Evolutionary conservation across 2,888 invertebrate genomes (phyloP).

Genomic region (Watsonalla cultraria): DNA sequence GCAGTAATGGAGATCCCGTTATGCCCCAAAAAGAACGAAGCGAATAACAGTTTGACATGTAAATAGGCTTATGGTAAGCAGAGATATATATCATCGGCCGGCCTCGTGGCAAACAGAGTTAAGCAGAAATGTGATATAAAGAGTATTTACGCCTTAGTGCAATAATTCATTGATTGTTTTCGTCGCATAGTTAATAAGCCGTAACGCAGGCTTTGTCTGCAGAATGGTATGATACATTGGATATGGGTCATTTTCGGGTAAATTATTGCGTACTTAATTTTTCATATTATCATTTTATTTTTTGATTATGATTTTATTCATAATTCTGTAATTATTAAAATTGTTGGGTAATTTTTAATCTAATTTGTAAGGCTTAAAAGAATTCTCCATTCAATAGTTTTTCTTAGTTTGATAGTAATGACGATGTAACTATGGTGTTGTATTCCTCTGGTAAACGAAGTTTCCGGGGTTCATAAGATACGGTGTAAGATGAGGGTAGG

Average conservation of each 20-base stretch:
- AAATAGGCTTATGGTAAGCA: not conserved
- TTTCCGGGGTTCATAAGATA: too few species aligned
- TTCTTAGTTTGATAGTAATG: too few species aligned
- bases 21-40: too few species aligned
- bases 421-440: too few species aligned
- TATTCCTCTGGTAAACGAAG: too few species aligned
- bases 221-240: conserved; percentile 19
- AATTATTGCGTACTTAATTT: not conserved
- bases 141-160: conserved; percentile 33
- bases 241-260: not conserved
- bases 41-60: not conserved
- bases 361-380: too few species aligned
- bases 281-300: not conserved
- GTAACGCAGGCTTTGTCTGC: conserved; percentile 61
- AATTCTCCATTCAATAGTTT: too few species aligned
- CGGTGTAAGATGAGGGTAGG: too few species aligned
- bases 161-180: conserved; percentile 65
- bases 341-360: too few species aligned
- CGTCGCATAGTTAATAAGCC: conserved; percentile 66
- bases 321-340: too few species aligned
- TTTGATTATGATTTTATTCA: too few species aligned
- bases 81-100: not conserved
- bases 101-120: conserved; percentile 10
- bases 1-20: too few species aligned
- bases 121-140: conserved; percentile 33